Evolutionary conservation across 2,888 invertebrate genomes (phyloP).

Genomic region (Chorisops tibialis): DNA sequence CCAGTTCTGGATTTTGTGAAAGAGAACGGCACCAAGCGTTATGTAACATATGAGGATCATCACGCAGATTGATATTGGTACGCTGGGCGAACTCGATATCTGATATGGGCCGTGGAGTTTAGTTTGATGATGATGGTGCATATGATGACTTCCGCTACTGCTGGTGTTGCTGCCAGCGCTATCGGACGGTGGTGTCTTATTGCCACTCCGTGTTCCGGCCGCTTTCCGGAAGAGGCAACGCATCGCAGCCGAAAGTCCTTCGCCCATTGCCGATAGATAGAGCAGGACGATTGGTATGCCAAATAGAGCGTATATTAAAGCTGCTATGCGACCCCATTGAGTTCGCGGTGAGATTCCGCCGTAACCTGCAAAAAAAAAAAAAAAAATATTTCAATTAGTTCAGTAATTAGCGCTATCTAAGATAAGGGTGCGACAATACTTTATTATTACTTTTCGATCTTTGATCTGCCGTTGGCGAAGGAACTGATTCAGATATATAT

Average conservation of each 20-base stretch:
- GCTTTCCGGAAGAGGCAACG: slow-evolving; percentile 65
- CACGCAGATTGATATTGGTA: slow-evolving; percentile 84
- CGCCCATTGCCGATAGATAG: slow-evolving; percentile 83
- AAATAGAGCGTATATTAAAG: slow-evolving; percentile 79
- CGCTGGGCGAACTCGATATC: slow-evolving; percentile 53
- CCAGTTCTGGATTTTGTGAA: slow-evolving; percentile 90
- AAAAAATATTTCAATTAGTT: background rate
- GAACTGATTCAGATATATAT: too few species aligned
- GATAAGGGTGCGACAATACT: background rate
- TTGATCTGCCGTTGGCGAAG: too few species aligned
- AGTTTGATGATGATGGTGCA: slow-evolving; percentile 34
- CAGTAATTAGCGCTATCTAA: background rate
- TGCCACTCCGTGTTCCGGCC: slow-evolving; percentile 42
- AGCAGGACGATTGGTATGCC: slow-evolving; percentile 87
- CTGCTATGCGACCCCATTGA: slow-evolving; percentile 70
- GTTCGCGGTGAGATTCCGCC: slow-evolving; percentile 80
- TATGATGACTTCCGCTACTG: slow-evolving; percentile 37
- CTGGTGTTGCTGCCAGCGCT: slow-evolving; percentile 41
- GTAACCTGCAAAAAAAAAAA: slow-evolving; percentile 62
- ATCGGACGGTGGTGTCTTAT: slow-evolving; percentile 31
- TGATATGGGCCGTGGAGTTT: slow-evolving; percentile 34
- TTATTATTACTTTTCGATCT: too few species aligned
- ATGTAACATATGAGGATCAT: slow-evolving; percentile 83
- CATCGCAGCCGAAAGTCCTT: slow-evolving; percentile 76
- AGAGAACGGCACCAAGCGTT: slow-evolving; percentile 83